Conservation (phyloP, 1,140 invertebrate species). For the Pectinophora gossypiella region DNA sequence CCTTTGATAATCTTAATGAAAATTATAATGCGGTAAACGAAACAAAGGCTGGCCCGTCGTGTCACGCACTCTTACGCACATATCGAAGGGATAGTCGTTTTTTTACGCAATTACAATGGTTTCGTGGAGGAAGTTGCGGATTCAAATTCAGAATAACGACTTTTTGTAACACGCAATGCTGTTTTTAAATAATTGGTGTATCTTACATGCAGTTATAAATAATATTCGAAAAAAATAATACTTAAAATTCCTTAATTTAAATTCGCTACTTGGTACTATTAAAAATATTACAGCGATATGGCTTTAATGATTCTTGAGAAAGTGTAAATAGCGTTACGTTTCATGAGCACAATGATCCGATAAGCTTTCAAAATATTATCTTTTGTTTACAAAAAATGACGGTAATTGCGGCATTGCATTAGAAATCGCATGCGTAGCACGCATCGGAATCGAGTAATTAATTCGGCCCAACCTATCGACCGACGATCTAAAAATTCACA, state of each 20-base stretch:
- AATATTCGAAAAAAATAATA: too few relatives aligned
- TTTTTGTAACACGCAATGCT: conserved; percentile 31
- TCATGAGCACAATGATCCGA: conserved; percentile 45
- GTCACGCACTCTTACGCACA: conserved; percentile 40
- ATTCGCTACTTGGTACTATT: too few relatives aligned
- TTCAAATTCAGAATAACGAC: conserved; percentile 36
- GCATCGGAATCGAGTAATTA: conserved; percentile 71
- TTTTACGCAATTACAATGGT: conserved; percentile 37
- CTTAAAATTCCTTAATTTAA: too few relatives aligned
- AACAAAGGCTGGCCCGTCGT: conserved; percentile 22
- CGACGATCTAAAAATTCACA: conserved; percentile 53
- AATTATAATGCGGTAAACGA: conserved; percentile 9
- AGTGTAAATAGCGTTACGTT: conserved; percentile 57
- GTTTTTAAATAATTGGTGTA: conserved; percentile 3
- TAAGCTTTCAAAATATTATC: conserved; percentile 61
- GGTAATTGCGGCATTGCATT: conserved; percentile 58
- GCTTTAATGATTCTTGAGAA: conserved; percentile 37
- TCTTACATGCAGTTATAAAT: too few relatives aligned
- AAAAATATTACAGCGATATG: conserved; percentile 10
- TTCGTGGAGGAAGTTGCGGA: conserved; percentile 51
- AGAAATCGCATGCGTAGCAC: conserved; percentile 60
- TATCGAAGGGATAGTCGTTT: conserved; percentile 15
- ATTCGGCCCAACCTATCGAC: conserved; percentile 54
- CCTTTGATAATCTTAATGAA: conserved; percentile 22
- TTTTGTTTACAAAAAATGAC: conserved; percentile 53